Evolutionary conservation across 2,113 vertebrate species (phyloP), one percentile per base, ranked within the genome.

Genomic region (Pteropus alecto): DNA sequence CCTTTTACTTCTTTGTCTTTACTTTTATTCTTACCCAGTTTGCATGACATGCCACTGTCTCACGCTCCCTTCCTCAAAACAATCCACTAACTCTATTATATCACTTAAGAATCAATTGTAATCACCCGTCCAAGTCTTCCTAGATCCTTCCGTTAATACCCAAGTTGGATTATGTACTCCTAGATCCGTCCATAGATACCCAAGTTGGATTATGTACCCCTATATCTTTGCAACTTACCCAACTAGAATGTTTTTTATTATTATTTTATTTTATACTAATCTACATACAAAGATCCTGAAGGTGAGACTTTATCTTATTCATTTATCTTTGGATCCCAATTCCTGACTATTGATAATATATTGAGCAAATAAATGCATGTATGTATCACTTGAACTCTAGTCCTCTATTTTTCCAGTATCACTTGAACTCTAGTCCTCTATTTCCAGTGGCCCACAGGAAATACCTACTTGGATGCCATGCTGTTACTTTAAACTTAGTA

Each of bases 241-340:
- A 70, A 78, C 21, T 67, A 51, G 38, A 82, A 51, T 41, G 60
- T 3, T 70, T 21, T 14, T 15, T 81, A 12, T 77, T 38, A 73
- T 35, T 51, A 51, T 51, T 51, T 21, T 58, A 12, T 76, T 73
- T 92, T 89, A 21, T n/a, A 63, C 61, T 83, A 71, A 93, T 67
- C 67, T 83, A 65, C n/a, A 91, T 83, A 65, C n/a, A 87, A 88
- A 41, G n/a, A 65, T 84, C 43, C 14, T 79, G 22, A 92, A 95
- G 21, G n/a, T 11, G 7, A 33, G 41, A 73, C 1, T 48, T 89
- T 63, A 90, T 28, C 35, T 71, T 43, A 65, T 74, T 91, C 51
- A 54, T 48, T 79, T 21, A 82, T 28, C 65, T 81, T 89, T 67
- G 0, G 63, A 81, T 81, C 58, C 33, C 11, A 81, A 33, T 74